phyloP scores from a whole-genome alignment of 2,113 vertebrate genomes.

The Neolamprologus hecqui region DNA sequence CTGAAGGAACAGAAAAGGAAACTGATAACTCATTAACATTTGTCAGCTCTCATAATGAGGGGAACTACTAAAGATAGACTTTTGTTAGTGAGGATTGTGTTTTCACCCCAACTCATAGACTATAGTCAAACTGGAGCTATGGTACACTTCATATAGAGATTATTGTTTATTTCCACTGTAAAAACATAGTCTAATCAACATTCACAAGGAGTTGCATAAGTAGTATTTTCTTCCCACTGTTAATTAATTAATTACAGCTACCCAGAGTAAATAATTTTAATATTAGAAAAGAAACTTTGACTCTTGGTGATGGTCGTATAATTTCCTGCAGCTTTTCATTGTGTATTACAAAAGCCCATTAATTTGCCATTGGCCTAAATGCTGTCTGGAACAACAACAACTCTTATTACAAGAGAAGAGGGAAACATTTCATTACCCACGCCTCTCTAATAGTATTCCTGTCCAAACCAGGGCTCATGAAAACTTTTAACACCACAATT shows the following conservation, averaged over 20 bases:
- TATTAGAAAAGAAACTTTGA: neutral
- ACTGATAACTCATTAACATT: neutral
- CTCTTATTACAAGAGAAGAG: neutral
- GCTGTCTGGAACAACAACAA: neutral
- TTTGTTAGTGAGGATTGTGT: neutral
- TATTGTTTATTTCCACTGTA: neutral
- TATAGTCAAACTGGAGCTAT: neutral
- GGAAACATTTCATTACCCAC: neutral
- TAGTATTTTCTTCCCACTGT: neutral
- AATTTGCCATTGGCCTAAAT: neutral
- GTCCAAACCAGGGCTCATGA: neutral
- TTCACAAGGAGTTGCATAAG: neutral
- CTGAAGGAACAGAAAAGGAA: neutral
- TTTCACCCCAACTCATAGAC: neutral
- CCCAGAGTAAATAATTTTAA: neutral
- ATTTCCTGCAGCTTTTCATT: neutral
- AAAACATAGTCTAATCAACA: neutral
- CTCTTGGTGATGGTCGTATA: neutral
- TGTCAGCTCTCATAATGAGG: neutral
- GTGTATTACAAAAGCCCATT: neutral
- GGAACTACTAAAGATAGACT: neutral
- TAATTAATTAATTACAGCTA: neutral
- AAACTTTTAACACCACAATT: neutral
- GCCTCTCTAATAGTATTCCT: neutral
- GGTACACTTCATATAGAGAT: neutral